Base-by-base conservation (phyloP, 2,888 invertebrate species). In the Microchrysa polita region DNA sequence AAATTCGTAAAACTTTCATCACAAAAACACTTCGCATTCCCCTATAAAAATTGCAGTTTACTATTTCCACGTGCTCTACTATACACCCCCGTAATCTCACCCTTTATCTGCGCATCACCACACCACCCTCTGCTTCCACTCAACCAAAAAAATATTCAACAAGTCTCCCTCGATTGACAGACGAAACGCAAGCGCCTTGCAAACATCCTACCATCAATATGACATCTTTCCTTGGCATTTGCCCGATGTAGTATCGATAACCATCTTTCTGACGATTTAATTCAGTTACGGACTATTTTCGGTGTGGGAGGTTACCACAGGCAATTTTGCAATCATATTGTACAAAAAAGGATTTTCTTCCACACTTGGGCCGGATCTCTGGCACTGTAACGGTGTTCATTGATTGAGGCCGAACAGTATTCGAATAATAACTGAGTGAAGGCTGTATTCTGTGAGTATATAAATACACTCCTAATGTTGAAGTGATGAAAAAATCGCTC, bases 141-240 rank as follows among this genome's bases (percentile, higher is more conserved):
- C 69, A 9, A 22, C 23, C 12, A 22, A 61, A 42, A n/a, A n/a
- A 69, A 34, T 34, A 7, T 23, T n/a, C 69, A 69, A 69, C 69
- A 69, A 69, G 69, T 69, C n/a, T n/a, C 14, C 2, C 23, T 20
- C 16, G 18, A 69, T 18, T 69, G 69, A 69, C 69, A 69, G 40
- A 40, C 57, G n/a, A 10, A 34, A 52, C 69, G 69, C 69, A 69
- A 55, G 69, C 69, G 69, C 34, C 14, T 69, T 5, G 1, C 57
- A 52, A 27, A 34, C 42, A 18, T 34, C 40, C 14, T 53, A 20
- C 34, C 27, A 7, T 34, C 27, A 52, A 53, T 52, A 55, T 67
- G 67, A 67, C 67, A 44, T 55, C 44, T 27, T 55, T 16, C 34
- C 55, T 53, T 67, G 53, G 67, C 67, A 27, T 67, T 34, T 34